These are phyloP conservation scores for Cherax quadricarinatus DNA, from an alignment of 1,140 invertebrate genomes.

Conservation along the genomic window DNA sequence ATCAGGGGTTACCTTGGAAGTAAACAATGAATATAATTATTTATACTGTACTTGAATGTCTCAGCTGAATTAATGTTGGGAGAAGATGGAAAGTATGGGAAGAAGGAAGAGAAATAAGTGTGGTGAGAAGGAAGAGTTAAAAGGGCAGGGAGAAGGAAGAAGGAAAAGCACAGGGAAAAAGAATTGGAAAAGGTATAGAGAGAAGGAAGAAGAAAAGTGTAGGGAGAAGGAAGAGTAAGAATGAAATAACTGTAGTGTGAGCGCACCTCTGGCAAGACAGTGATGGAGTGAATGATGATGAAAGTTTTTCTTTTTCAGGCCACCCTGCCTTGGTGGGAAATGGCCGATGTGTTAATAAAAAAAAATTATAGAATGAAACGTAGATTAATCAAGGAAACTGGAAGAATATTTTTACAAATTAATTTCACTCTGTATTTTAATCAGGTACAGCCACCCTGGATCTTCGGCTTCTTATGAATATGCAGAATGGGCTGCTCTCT, in stretches of 20 bases:
- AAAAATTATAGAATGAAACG: too few species aligned
- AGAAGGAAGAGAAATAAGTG: too few species aligned
- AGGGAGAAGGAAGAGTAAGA: neutral
- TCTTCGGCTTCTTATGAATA: conserved; percentile 34
- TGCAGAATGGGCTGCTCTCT: conserved; percentile 64
- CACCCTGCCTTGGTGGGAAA: too few species aligned
- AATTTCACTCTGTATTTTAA: neutral
- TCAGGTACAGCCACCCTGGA: conserved; percentile 51
- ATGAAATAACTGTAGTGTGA: too few species aligned
- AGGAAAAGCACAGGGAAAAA: neutral
- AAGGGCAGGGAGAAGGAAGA: neutral
- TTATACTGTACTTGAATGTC: neutral
- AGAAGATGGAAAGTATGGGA: neutral
- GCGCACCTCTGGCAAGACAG: too few species aligned
- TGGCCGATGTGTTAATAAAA: neutral
- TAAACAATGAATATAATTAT: neutral
- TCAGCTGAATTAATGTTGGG: neutral
- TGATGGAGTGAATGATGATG: too few species aligned
- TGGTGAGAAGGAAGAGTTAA: too few species aligned
- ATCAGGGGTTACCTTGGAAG: conserved; percentile 35
- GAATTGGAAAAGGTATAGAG: neutral
- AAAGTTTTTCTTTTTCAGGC: too few species aligned
- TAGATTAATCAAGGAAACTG: neutral
- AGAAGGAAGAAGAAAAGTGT: too few species aligned
- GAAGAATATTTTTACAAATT: neutral